A percentile compares a stretch with the other conserved stretches of the same genome.
Conservation (phyloP, 1,140 invertebrate species). For the Sarcophaga peregrina region DNA sequence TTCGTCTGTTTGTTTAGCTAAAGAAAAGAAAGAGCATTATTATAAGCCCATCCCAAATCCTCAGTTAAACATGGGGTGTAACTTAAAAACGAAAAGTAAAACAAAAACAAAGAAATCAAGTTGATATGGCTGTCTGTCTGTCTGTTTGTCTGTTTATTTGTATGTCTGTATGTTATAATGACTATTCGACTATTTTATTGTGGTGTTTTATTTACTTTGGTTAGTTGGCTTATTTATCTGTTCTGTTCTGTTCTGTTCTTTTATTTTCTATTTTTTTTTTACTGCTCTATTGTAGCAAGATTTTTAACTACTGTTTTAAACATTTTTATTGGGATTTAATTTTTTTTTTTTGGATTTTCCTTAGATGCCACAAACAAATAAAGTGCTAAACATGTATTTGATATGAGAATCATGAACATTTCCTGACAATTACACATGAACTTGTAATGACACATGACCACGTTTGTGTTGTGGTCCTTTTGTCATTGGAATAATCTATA, state of each 20-base stretch:
- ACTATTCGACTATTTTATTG: no score
- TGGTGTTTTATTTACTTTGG: no score
- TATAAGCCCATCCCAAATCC: constrained; percentile 49
- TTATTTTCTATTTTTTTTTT: no score
- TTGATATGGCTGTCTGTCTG: no score
- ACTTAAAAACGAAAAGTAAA: background rate
- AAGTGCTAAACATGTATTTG: constrained; percentile 39
- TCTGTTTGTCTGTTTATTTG: no score
- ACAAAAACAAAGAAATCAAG: background rate
- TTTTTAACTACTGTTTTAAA: no score
- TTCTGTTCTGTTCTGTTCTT: no score
- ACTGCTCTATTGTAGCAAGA: no score
- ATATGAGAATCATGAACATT: constrained; percentile 41
- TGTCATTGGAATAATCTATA: background rate
- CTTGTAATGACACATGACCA: constrained; percentile 39
- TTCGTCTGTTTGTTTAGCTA: constrained; percentile 30
- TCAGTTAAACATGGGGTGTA: background rate
- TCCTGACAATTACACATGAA: constrained; percentile 39
- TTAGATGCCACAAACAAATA: background rate
- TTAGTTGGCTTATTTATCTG: no score
- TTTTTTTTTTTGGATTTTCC: no score
- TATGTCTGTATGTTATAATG: no score
- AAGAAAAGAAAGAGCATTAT: constrained; percentile 44
- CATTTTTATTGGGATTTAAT: no score
- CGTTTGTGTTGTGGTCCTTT: background rate